Base-by-base conservation (phyloP, 2,113 vertebrate genomes). In the Calonectris borealis region DNA sequence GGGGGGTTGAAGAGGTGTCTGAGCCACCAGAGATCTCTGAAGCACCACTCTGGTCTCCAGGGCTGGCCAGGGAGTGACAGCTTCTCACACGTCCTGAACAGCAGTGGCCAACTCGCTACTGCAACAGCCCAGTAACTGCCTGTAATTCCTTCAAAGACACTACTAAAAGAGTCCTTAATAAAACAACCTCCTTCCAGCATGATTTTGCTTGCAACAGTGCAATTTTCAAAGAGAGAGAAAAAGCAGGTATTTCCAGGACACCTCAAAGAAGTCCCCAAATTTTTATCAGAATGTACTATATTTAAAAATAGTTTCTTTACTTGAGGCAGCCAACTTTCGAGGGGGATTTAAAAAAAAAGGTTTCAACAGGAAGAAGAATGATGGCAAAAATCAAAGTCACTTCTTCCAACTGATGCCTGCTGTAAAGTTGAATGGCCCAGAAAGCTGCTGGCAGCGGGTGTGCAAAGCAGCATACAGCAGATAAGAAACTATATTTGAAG, bases 351-450 rank as follows among this genome's bases (percentile, higher is more conserved):
- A 85, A 71, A 69, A 76, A 68, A 91, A 94, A 79, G 48, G 86
- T 80, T 97, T 91, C 95, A 46, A 71, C 52, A 80, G 90, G 61
- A 87, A 86, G n/a, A 66, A 66, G 54, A 88, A 85, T 8, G 78
- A 88, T 11, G 66, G 91, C 65, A 83, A 85, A 85, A 96, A 94
- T 96, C 93, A 92, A 95, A 96, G 94, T 55, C 36, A 70, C 13
- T 48, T 71, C 77, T 90, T 64, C 86, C 88, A 62, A 36, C 42
- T n/a, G 60, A 87, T 31, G 69, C 86, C 82, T 93, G 87, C 71
- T 54, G 75, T 58, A 61, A 61, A 89, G 78, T 5, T 19, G 77
- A 73, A 38, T 14, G 24, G 69, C 75, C 19, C 78, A 32, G 90
- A 89, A 88, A 88, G 66, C 75, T 60, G 83, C 80, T 34, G 89